Evolutionary conservation across 2,888 invertebrate genomes (phyloP).

Genomic region (Drosophila percnosoma): DNA sequence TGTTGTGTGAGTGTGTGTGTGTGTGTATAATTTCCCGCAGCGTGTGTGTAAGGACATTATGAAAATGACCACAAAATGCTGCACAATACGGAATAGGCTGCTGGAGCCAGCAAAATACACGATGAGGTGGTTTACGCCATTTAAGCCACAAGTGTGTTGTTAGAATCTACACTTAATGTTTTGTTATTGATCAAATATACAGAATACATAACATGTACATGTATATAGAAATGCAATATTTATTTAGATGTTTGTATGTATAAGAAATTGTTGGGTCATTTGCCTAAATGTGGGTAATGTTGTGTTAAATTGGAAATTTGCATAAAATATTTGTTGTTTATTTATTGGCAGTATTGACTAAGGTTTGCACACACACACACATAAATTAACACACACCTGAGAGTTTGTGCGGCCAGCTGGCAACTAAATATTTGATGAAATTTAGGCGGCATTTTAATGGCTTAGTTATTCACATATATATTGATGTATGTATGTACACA

Average conservation of each 20-base stretch:
- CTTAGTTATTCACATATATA: conserved; percentile 53
- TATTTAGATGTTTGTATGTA: conserved; percentile 15
- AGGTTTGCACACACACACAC: conserved; percentile 16
- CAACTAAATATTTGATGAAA: conserved; percentile 75
- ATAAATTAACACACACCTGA: conserved; percentile 20
- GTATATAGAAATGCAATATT: conserved; percentile 14
- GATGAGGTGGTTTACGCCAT: conserved; percentile 50
- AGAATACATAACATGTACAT: conserved; percentile 1
- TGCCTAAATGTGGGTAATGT: conserved; percentile 57
- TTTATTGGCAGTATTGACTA: conserved; percentile 61
- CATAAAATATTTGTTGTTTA: conserved; percentile 77
- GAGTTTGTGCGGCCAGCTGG: conserved; percentile 50
- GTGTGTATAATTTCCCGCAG: conserved; percentile 53
- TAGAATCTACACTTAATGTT: conserved; percentile 40
- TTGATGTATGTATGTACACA: conserved; percentile 20
- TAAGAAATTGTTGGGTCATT: conserved; percentile 29
- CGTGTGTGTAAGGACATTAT: conserved; percentile 66
- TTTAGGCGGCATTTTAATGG: conserved; percentile 74
- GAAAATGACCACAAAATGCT: conserved; percentile 70
- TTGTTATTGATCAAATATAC: conserved; percentile 58
- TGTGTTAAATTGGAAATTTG: conserved; percentile 80
- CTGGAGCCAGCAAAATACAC: conserved; percentile 13
- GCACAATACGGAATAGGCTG: conserved; percentile 12
- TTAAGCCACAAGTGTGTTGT: conserved; percentile 66
- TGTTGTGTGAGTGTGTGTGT: not conserved